Evolutionary conservation across 2,113 vertebrate genomes (phyloP), one percentile per base, ranked within the genome.

Genomic region (Onychorhynchus coronatus): DNA sequence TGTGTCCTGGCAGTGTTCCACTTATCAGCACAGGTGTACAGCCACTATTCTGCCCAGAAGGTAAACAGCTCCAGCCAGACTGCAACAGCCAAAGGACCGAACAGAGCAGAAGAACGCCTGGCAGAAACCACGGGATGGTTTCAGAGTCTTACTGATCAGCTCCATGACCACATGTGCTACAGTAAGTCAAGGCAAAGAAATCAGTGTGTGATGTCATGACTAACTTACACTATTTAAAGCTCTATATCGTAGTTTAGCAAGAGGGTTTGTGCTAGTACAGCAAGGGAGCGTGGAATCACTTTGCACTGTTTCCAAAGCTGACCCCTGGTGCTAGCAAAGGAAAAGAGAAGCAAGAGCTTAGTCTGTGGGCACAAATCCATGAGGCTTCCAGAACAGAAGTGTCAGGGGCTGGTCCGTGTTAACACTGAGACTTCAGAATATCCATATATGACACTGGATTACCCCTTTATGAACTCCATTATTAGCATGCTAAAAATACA

Each of bases 391-490:
- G 56, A 71, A 44, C 9, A 55, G n/a, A 27, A 33, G 9, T 5
- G 1, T 33, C 47, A 73, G 79, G 33, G n/a, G 41, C 41, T 74
- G 37, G 61, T 53, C 44, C 63, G 25, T 33, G 25, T 27, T 42
- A 63, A 74, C 46, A 22, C 49, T 74, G 15, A 5, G 25, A 65
- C 23, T 71, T 56, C 35, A 72, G 74, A 76, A 35, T 52, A 50
- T 14, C 30, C 0, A 0, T 10, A 9, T 6, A 16, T 9, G 20
- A 76, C 22, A 67, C 15, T 56, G 39, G 27, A 68, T n/a, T 12
- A 83, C 46, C 50, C 28, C 37, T 70, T 66, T 37, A 76, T 66
- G 14, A 59, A 72, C 2, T 52, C 52, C 56, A 47, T 52, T 52
- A 72, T 22, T 31, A 73, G 20, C 39, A 53, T 49, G 66, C 24